Conservation (phyloP, 2,113 vertebrate genomes). For the Pithys albifrons region DNA sequence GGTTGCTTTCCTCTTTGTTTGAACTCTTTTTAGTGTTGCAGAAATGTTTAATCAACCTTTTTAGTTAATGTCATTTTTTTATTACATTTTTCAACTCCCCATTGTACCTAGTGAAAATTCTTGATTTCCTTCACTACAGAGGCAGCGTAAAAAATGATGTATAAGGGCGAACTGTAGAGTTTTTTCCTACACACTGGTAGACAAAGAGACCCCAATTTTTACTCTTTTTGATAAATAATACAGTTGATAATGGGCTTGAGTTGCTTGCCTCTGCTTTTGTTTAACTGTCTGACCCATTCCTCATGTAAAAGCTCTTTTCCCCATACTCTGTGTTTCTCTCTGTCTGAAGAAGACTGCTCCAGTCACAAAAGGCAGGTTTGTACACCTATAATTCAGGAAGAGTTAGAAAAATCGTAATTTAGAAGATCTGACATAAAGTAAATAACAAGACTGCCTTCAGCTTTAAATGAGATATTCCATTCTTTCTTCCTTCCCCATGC, state of each 20-base stretch:
- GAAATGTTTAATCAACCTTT: constrained; percentile 50
- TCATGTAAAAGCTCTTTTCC: neutral
- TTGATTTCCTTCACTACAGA: neutral
- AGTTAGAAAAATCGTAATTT: neutral
- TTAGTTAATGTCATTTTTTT: constrained; percentile 6
- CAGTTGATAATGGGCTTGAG: neutral
- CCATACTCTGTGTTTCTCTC: accelerated
- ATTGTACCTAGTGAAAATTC: neutral
- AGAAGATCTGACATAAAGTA: neutral
- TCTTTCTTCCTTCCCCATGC: neutral
- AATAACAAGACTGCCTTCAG: neutral
- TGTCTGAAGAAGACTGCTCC: neutral
- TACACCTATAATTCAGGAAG: neutral
- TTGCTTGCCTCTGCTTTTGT: neutral
- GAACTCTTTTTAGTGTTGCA: neutral
- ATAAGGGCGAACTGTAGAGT: neutral
- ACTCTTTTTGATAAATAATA: neutral
- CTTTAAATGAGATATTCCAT: neutral
- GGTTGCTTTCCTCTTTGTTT: neutral
- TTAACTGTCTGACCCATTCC: neutral
- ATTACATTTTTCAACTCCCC: neutral
- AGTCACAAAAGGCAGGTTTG: neutral
- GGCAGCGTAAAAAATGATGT: neutral
- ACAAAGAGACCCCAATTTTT: neutral
- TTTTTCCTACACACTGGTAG: neutral